Evolutionary conservation across 2,888 invertebrate genomes (phyloP), one percentile per base, ranked within the genome.

Genomic region (Antheraea yamamai): DNA sequence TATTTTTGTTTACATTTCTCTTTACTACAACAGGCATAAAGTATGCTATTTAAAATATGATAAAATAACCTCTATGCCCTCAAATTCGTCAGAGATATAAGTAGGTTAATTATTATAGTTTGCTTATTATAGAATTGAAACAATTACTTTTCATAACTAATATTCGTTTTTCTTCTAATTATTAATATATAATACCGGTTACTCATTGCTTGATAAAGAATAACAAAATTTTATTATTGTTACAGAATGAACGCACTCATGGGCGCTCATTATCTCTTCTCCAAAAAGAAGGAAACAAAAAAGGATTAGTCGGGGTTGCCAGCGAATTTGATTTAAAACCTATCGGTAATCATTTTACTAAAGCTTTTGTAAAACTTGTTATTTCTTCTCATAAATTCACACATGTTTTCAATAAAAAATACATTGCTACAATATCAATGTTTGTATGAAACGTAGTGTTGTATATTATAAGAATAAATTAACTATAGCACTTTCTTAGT

Each of bases 161-260:
- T 12, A 2, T 47, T 47, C 47, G 47, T 47, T 47, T 47, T 47
- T 12, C 10, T 12, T 47, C 12, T 47, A 47, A 12, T 39, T 39
- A 39, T 39, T 39, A 47, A 47, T 47, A 47, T 39, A 39, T 47
- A 47, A 12, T 47, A 47, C 7, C 35, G 7, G 35, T 47, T 47
- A 47, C 2, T 47, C 12, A 47, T 47, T 47, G 12, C 2, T 47
- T 1, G 1, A 47, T 47, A 47, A 47, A 47, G 55, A 47, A n/a
- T 76, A 68, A 68, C 2, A 0, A 35, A 30, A 39, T 39, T 39
- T 4, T 70, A 30, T 70, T 70, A 80, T 83, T 88, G 86, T 94
- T 94, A 35, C 94, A 94, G 94, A 91, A 86, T 92, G 94, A 93
- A 90, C 82, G 91, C 90, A 76, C 74, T 91, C 68, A 76, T 87